Evolutionary conservation across 64 coral and sea anemone species (phyloP).

Genomic region (Montipora cactus): DNA sequence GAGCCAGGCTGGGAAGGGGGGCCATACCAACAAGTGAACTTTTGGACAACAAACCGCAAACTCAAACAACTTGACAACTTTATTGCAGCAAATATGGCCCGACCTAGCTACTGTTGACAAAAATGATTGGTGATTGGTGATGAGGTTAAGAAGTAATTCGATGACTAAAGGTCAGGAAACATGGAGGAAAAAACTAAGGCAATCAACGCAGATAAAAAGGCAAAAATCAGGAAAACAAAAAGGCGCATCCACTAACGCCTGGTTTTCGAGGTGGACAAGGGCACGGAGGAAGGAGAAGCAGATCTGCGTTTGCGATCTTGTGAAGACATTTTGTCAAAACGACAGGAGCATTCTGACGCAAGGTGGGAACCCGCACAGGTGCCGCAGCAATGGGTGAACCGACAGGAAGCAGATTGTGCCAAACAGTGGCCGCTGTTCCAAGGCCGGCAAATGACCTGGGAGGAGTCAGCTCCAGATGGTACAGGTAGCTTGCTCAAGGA

Average conservation of each 20-base stretch:
- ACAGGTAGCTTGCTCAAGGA: not conserved
- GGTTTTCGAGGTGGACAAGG: not conserved
- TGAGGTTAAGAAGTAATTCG: no score
- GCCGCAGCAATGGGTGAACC: not conserved
- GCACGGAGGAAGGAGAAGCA: not conserved
- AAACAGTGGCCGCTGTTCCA: constrained; percentile 21
- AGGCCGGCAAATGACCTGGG: constrained; percentile 2
- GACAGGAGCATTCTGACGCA: not conserved
- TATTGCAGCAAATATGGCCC: no score
- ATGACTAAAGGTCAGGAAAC: no score
- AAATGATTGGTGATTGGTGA: no score
- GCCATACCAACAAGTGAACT: no score
- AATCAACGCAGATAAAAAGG: not conserved
- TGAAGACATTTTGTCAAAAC: not conserved
- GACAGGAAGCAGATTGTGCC: not conserved
- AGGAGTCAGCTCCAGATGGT: not conserved
- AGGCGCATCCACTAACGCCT: not conserved
- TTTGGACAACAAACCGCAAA: not conserved
- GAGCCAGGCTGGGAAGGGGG: no score
- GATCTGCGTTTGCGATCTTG: not conserved
- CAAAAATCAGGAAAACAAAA: not conserved
- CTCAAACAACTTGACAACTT: not conserved
- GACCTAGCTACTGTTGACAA: no score
- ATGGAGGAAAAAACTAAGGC: not conserved
- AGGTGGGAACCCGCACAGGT: constrained; percentile 32